Evolutionary conservation across 2,888 invertebrate genomes (phyloP).

Genomic region (Xestia rhomboidea): DNA sequence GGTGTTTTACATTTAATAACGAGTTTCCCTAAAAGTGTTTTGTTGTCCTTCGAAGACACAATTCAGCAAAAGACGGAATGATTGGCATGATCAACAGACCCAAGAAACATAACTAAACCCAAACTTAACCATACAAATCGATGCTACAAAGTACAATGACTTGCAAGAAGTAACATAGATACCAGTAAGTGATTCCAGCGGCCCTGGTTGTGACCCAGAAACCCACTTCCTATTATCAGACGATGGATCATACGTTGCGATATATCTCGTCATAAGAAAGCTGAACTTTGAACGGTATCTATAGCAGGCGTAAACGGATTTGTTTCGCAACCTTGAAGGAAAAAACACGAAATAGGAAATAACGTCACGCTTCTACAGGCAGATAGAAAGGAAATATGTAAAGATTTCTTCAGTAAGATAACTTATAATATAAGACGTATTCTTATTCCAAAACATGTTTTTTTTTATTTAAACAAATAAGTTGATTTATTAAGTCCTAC

Average conservation of each 20-base stretch:
- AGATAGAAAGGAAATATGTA: not conserved
- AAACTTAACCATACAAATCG: slow-evolving; percentile 39
- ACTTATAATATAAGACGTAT: no score
- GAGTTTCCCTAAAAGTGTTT: not conserved
- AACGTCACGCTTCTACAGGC: not conserved
- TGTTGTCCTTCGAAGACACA: not conserved
- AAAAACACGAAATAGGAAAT: slow-evolving; percentile 20
- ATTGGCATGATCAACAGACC: slow-evolving; percentile 7
- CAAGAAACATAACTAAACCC: not conserved
- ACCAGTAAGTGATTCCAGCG: slow-evolving; percentile 57
- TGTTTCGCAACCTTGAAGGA: slow-evolving; percentile 21
- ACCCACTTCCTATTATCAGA: slow-evolving; percentile 64
- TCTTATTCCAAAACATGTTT: not conserved
- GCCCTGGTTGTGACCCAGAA: slow-evolving; percentile 59
- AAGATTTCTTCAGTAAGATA: not conserved
- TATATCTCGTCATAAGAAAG: slow-evolving; percentile 38
- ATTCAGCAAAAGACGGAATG: not conserved
- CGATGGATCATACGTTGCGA: slow-evolving; percentile 49
- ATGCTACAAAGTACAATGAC: slow-evolving; percentile 51
- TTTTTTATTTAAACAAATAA: not conserved
- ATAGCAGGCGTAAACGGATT: slow-evolving; percentile 24
- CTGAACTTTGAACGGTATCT: slow-evolving; percentile 40
- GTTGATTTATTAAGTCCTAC: not conserved
- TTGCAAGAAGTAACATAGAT: slow-evolving; percentile 61
- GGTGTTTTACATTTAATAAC: not conserved